Conservation (phyloP, 2,888 invertebrate genomes). For the Hedya salicella region DNA sequence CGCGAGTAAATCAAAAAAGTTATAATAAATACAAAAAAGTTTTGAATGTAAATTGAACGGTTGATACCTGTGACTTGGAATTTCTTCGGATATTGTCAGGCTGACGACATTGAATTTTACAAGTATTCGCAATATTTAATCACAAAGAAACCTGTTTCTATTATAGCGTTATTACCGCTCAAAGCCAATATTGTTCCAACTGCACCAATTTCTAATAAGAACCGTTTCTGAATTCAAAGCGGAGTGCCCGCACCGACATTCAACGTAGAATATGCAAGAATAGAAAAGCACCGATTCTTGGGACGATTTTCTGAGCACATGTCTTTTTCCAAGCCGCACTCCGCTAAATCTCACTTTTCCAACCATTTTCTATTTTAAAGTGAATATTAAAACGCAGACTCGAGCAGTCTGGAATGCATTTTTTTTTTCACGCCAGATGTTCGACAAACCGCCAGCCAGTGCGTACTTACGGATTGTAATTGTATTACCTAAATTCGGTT, state of each 20-base stretch:
- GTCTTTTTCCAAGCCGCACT: conserved; percentile 6
- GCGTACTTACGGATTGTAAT: no score
- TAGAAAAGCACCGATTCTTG: conserved; percentile 6
- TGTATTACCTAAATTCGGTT: no score
- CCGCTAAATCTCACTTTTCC: conserved; percentile 6
- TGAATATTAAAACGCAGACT: background rate
- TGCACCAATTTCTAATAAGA: conserved; percentile 9
- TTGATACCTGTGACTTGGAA: no score
- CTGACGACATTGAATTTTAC: no score
- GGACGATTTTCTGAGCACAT: conserved; percentile 10
- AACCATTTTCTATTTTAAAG: background rate
- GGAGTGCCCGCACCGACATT: background rate
- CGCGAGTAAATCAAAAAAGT: no score
- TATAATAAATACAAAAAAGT: no score
- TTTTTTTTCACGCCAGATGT: background rate
- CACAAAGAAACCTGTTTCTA: conserved; percentile 3
- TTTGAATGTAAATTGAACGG: no score
- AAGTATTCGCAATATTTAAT: background rate
- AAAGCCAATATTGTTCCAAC: conserved; percentile 3
- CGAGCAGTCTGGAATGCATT: background rate
- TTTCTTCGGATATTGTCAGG: no score
- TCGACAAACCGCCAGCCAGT: no score
- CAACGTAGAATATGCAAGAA: conserved; percentile 10
- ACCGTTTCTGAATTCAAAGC: conserved; percentile 16
- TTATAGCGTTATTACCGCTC: background rate